Evolutionary conservation across 2,888 invertebrate genomes (phyloP), one percentile per base, ranked within the genome.

Genomic region (Lasioglossum leucozonium): DNA sequence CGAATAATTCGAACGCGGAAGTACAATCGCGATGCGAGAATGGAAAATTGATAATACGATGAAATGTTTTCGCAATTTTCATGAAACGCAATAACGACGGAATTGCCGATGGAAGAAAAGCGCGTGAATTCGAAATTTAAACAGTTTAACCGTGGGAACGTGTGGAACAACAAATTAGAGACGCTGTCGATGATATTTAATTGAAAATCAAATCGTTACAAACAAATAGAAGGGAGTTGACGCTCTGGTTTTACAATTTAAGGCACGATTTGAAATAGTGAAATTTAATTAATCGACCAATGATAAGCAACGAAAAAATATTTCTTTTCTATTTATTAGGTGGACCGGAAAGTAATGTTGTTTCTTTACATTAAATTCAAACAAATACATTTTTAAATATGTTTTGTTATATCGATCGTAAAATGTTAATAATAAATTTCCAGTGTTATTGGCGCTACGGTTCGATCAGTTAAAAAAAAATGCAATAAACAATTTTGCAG

Each of bases 191-290:
- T 47, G 37, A 78, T 42, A 26, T 72, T 34, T 79, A 69, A 79
- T 72, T 42, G 72, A 42, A 79, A 79, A 72, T 78, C 78, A 71
- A 78, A 65, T 77, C 18, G 26, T 22, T n/a, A 22, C 67, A 4
- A 11, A 40, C 22, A 8, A 16, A 40, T 18, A n/a, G 4, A 10
- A 13, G 26, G 18, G 30, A 30, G 6, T 30, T 4, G 34, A 2
- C 34, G 6, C 11, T 72, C n/a, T n/a, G n/a, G 26, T 58, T 72
- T 5, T 30, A 44, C 44, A 71, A 72, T 62, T 72, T 8, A 37
- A n/a, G 34, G 18, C 37, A 11, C 37, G 11, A 67, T 37, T 34
- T 67, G 11, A 40, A 40, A 37, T 40, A 5, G 4, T 4, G 4
- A 18, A 65, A 65, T 65, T 65, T 34, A 34, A 30, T 34, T 5